A percentile compares a stretch with the other conserved stretches of the same genome.
These are phyloP conservation scores for Apis cerana DNA, from an alignment of 1,140 invertebrate species.

Conservation along the genomic window DNA sequence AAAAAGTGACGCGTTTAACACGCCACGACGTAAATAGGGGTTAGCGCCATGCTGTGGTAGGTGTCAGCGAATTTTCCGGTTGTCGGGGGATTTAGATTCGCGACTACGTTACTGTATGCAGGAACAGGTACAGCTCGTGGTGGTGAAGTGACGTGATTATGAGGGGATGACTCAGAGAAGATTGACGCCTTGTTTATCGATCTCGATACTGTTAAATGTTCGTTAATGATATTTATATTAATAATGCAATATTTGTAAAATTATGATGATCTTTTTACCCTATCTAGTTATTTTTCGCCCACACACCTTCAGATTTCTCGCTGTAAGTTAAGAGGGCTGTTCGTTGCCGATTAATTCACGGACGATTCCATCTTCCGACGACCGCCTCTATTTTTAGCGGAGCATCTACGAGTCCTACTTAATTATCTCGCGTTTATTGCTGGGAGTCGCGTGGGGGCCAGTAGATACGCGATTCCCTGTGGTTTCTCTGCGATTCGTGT, in stretches of 20 bases:
- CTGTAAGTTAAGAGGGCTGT: background rate
- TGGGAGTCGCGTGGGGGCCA: background rate
- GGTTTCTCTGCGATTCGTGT: background rate
- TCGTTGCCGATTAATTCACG: conserved; percentile 23
- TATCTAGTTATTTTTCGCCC: background rate
- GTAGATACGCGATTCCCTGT: background rate
- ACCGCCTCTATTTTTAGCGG: conserved; percentile 36
- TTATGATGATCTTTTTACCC: background rate
- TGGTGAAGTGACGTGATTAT: conserved; percentile 57
- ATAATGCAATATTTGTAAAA: background rate
- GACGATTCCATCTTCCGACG: conserved; percentile 10
- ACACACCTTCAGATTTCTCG: no score
- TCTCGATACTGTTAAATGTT: conserved; percentile 50
- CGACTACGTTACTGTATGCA: conserved; percentile 50
- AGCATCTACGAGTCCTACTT: conserved; percentile 39
- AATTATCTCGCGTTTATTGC: conserved; percentile 37
- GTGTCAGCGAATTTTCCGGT: conserved; percentile 21
- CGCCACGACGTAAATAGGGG: conserved; percentile 17
- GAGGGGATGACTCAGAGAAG: conserved; percentile 63
- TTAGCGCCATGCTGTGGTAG: background rate
- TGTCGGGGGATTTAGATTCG: conserved; percentile 25
- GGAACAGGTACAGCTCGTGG: conserved; percentile 37
- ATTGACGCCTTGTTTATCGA: conserved; percentile 69
- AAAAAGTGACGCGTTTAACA: conserved; percentile 14
- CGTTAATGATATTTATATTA: conserved; percentile 35